phyloP scores from a whole-genome alignment of 92 coral and sea anemone species.

The Scolanthus callimorphus region DNA sequence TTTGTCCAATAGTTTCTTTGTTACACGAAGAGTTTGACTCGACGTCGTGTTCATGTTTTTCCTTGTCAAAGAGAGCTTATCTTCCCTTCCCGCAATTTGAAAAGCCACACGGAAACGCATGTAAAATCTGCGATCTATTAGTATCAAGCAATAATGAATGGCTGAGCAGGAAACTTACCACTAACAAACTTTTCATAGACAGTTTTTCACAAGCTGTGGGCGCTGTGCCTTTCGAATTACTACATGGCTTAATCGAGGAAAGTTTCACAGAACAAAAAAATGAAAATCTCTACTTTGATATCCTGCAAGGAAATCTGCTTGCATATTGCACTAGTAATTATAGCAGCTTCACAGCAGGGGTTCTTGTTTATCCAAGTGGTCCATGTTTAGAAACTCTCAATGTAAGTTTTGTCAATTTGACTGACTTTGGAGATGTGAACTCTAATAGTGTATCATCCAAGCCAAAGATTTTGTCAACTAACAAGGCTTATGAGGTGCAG shows the following conservation, averaged over 20 bases:
- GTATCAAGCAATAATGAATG: background rate
- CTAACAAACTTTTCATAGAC: background rate
- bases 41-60: conserved; percentile 26
- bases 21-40: conserved; percentile 36
- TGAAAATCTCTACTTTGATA: conserved; percentile 35
- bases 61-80: background rate
- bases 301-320: conserved; percentile 69
- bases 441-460: background rate
- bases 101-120: background rate
- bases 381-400: conserved; percentile 51
- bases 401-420: conserved; percentile 13
- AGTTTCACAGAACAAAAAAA: conserved; percentile 41
- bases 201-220: conserved; percentile 21
- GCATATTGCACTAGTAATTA: conserved; percentile 15
- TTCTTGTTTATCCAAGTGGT: conserved; percentile 71
- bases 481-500: conserved; percentile 34
- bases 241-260: conserved; percentile 53
- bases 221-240: conserved; percentile 51
- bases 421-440: background rate
- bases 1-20: conserved; percentile 25
- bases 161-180: too few species aligned
- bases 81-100: background rate
- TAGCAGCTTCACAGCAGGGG: background rate
- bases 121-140: conserved; percentile 5
- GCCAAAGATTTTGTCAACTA: conserved; percentile 3